Base-by-base conservation (phyloP, 1,140 invertebrate species). In the Aphaenogaster ashmeadi region DNA sequence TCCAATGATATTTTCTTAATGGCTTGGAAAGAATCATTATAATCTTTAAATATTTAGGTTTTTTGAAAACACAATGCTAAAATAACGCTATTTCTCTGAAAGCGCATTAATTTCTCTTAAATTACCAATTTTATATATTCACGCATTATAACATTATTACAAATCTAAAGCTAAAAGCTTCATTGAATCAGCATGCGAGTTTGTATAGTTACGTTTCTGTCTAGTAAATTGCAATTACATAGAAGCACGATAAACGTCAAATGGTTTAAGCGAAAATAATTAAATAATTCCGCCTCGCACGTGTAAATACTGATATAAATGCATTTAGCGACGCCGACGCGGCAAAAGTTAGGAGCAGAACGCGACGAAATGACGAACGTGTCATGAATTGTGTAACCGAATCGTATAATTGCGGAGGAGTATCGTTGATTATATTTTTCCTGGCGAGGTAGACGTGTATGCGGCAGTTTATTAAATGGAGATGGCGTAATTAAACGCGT, bases 391-490 rank as follows among this genome's bases (percentile, higher is more conserved):
- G 80, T 47, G 38, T 74, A 74, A 83, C 47, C 27, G 27, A 83
- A 74, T 83, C 54, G 13, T 33, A 74, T 83, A 83, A 74, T 83
- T 83, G 67, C 80, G 80, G 52, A 74, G 54, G 18, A 44, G 13
- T n/a, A 27, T n/a, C 69, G 69, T 72, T 84, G 80, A 75, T 84
- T 84, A 74, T 60, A 74, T 75, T 74, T 75, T 74, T n/a, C 8
- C 41, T 44, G 33, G 13, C 7, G 62, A 60, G 38, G 21, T 54
- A 62, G 64, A 81, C 9, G 21, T 21, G 33, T 15, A 38, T 9
- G 15, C 8, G 9, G 1, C 18, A n/a, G n/a, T 54, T 18, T 15
- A 47, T 15, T 74, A 74, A 75, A 62, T 75, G 33, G 69, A 74
- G 54, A 62, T 47, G n/a, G 54, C 54, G 54, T 75, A 84, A 75